Evolutionary conservation across 1,140 invertebrate species (phyloP).

Genomic region (Microvelia longipes): DNA sequence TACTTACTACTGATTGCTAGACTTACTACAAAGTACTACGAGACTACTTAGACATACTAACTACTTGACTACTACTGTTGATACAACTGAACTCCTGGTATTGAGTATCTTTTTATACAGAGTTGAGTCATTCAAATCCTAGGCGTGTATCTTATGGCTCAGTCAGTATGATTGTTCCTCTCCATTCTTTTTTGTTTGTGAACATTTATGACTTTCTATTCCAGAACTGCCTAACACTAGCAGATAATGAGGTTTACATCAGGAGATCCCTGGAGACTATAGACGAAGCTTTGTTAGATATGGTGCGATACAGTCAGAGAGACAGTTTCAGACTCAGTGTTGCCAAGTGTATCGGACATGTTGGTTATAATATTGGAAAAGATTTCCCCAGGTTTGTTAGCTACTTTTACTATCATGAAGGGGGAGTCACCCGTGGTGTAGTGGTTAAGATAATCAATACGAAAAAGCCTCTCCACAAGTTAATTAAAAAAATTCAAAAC

Average conservation of each 20-base stretch:
- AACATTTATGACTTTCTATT: neutral
- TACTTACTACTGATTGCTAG: too few species aligned
- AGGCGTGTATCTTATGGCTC: neutral
- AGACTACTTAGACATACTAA: neutral
- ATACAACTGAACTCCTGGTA: neutral
- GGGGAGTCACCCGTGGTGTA: too few species aligned
- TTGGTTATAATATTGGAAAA: slow-evolving; percentile 13
- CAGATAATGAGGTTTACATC: slow-evolving; percentile 15
- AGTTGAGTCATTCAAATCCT: too few species aligned
- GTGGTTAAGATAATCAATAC: too few species aligned
- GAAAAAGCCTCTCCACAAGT: too few species aligned
- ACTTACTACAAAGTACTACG: neutral
- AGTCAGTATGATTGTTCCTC: neutral
- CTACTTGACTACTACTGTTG: neutral
- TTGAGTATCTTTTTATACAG: neutral
- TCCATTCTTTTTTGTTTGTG: neutral
- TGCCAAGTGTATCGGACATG: slow-evolving; percentile 12
- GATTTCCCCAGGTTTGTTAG: slow-evolving; percentile 12
- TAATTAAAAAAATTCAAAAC: too few species aligned
- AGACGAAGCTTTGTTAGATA: slow-evolving; percentile 8
- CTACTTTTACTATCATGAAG: neutral
- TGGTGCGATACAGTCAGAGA: slow-evolving; percentile 7
- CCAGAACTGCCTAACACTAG: slow-evolving; percentile 9
- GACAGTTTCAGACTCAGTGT: slow-evolving; percentile 1
- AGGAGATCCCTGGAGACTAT: slow-evolving; percentile 13